These are phyloP conservation scores for cattle (Bos taurus) DNA, from an alignment of 2,113 vertebrate species.

Conservation along the genomic window DNA sequence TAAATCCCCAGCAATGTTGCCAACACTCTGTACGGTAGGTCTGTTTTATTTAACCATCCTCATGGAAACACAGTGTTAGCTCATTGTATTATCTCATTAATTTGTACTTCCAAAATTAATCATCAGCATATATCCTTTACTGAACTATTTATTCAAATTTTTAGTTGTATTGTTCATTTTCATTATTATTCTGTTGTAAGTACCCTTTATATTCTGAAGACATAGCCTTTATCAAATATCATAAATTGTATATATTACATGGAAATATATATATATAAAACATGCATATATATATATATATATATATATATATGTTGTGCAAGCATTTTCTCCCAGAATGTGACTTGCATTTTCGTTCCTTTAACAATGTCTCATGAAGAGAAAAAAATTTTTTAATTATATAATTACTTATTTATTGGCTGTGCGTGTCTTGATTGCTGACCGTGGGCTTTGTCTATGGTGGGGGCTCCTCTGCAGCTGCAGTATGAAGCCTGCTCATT, in stretches of 20 bases:
- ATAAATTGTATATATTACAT: neutral
- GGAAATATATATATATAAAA: neutral
- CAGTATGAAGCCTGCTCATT: neutral
- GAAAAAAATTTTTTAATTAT: neutral
- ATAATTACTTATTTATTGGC: neutral
- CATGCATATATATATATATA: neutral
- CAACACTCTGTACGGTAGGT: neutral
- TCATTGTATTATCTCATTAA: neutral
- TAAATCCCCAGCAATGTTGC: neutral
- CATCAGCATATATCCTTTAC: neutral
- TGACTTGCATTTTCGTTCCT: neutral
- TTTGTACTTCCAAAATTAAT: neutral
- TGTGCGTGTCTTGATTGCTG: neutral
- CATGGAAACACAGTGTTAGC: neutral
- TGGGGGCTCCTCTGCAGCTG: neutral
- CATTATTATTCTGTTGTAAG: neutral
- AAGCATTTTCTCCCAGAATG: neutral
- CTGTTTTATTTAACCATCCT: neutral
- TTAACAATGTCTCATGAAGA: neutral
- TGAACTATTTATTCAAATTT: neutral
- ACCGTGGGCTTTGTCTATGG: neutral
- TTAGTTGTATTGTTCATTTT: neutral
- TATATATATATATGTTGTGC: neutral
- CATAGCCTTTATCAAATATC: neutral
- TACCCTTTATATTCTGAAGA: neutral